These are phyloP conservation scores for Philantomba maxwellii DNA, from an alignment of 2,113 vertebrate genomes.

Conservation along the genomic window DNA sequence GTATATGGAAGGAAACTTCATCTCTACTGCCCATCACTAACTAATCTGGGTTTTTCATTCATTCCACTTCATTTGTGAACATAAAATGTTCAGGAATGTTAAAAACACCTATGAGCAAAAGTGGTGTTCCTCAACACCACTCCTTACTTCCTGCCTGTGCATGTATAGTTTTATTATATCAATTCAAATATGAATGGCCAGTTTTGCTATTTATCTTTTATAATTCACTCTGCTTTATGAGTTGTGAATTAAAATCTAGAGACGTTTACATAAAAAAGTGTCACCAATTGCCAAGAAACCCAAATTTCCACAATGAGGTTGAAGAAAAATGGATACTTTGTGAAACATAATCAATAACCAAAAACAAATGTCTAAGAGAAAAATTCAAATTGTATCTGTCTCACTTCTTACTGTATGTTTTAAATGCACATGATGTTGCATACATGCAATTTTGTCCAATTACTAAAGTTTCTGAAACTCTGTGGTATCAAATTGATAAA, in stretches of 20 bases:
- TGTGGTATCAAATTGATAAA: background rate
- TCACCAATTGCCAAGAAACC: background rate
- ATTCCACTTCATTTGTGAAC: background rate
- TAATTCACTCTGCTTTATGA: background rate
- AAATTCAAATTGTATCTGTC: background rate
- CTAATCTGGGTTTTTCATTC: background rate
- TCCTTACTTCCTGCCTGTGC: background rate
- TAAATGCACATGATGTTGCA: background rate
- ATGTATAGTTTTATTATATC: background rate
- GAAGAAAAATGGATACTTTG: background rate
- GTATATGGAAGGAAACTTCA: background rate
- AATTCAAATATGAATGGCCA: background rate
- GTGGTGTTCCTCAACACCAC: background rate
- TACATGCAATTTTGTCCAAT: background rate
- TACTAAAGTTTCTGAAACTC: background rate
- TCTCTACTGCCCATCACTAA: background rate
- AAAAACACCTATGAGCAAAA: background rate
- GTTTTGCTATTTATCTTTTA: background rate
- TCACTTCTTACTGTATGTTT: background rate
- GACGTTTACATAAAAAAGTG: background rate
- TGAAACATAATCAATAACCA: background rate
- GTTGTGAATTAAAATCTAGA: background rate
- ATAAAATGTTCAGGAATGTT: background rate
- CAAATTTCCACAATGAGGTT: background rate
- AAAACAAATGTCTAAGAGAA: background rate